A percentile compares a stretch with the other conserved stretches of the same genome.
phyloP scores from a whole-genome alignment of 1,140 invertebrate genomes.

The Meteorus sp. region DNA sequence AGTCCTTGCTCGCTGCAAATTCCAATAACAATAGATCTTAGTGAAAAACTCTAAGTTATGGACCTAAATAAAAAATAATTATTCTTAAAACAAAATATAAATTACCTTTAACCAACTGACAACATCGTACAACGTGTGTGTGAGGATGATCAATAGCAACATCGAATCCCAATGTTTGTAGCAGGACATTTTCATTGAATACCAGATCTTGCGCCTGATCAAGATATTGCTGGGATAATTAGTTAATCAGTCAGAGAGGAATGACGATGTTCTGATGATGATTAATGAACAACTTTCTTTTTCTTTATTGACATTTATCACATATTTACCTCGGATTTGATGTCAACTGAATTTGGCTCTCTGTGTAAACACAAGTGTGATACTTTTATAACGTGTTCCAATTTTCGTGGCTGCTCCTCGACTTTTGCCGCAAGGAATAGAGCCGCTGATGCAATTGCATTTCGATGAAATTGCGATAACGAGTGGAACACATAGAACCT shows the following conservation, averaged over 20 bases:
- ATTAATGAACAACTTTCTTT: no score
- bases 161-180: slow-evolving; percentile 96
- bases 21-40: neutral
- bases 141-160: slow-evolving; percentile 97
- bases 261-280: neutral
- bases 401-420: slow-evolving; percentile 91
- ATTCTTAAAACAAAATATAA: neutral
- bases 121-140: slow-evolving; percentile 92
- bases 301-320: no score
- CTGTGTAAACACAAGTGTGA: slow-evolving; percentile 76
- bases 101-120: slow-evolving; percentile 90
- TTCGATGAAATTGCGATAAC: slow-evolving; percentile 79
- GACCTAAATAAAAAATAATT: slow-evolving; percentile 3
- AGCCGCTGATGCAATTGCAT: slow-evolving; percentile 76
- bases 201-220: slow-evolving; percentile 88
- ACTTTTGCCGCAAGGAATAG: slow-evolving; percentile 93
- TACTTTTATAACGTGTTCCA: slow-evolving; percentile 91
- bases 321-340: slow-evolving; percentile 67
- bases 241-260: slow-evolving; percentile 9
- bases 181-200: slow-evolving; percentile 92
- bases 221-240: slow-evolving; percentile 65
- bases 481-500: slow-evolving; percentile 93
- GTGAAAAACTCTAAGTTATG: neutral
- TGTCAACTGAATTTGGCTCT: slow-evolving; percentile 64
- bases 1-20: slow-evolving; percentile 84